Evolutionary conservation across 2,888 invertebrate species (phyloP).

Genomic region (Adela reaumurella): DNA sequence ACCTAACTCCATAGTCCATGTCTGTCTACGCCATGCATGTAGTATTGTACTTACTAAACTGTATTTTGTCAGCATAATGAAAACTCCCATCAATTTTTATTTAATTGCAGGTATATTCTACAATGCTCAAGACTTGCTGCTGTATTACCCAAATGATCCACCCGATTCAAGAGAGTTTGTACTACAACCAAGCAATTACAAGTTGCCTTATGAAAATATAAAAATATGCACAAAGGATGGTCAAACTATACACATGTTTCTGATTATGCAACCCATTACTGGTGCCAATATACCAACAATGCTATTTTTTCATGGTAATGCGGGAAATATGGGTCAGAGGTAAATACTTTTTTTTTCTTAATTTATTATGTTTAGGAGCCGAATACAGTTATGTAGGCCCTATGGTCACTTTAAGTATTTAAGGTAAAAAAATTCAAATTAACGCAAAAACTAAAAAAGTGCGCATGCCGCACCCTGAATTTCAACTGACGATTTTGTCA

Average conservation of each 20-base stretch:
- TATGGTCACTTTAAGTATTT: no score
- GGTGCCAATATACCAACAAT: slow-evolving; percentile 75
- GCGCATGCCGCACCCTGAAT: no score
- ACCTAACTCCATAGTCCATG: slow-evolving; percentile 2
- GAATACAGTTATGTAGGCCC: no score
- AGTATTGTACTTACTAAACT: no score
- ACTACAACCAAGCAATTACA: slow-evolving; percentile 80
- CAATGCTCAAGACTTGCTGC: slow-evolving; percentile 77
- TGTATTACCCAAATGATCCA: slow-evolving; percentile 89
- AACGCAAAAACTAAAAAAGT: no score
- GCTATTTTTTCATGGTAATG: slow-evolving; percentile 93
- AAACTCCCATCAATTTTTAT: no score
- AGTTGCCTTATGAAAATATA: slow-evolving; percentile 83
- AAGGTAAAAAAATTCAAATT: no score
- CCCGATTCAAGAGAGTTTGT: slow-evolving; percentile 85
- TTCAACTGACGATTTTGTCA: no score
- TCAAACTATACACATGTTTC: slow-evolving; percentile 74
- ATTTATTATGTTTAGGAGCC: no score
- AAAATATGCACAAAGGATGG: slow-evolving; percentile 67
- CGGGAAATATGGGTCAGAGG: slow-evolving; percentile 95
- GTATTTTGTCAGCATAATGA: no score
- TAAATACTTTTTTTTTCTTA: no score
- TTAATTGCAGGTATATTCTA: slow-evolving; percentile 69
- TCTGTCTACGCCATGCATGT: no score
- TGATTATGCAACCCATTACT: slow-evolving; percentile 70